These are phyloP conservation scores for Isaurus tuberculatus DNA, from an alignment of 92 coral and sea anemone species.

Conservation along the genomic window DNA sequence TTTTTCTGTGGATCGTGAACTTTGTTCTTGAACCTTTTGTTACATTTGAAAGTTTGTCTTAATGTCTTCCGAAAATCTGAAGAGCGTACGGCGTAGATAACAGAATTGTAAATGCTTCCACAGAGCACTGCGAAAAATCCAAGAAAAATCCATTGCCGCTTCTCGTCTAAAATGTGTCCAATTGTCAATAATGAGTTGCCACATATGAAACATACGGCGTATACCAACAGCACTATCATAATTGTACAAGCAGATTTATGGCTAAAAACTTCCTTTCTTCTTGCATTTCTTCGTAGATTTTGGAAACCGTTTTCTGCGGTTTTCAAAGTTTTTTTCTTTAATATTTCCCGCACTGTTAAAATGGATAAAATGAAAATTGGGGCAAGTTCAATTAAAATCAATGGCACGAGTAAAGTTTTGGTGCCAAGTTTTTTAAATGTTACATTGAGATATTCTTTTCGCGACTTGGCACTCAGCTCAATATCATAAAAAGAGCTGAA, in stretches of 20 bases:
- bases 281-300: not conserved
- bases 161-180: not conserved
- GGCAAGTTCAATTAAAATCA: not conserved
- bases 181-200: not conserved
- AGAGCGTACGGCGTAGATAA: not conserved
- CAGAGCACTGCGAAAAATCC: not conserved
- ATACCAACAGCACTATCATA: not conserved
- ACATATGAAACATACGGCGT: not conserved
- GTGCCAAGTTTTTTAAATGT: too few relatives aligned
- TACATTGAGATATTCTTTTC: not conserved
- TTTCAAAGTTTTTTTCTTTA: not conserved
- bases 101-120: not conserved
- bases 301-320: not conserved
- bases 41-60: not conserved
- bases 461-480: not conserved
- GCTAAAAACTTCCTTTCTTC: not conserved
- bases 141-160: not conserved
- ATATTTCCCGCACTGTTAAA: not conserved
- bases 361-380: constrained; percentile 2
- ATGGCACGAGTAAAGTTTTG: not conserved
- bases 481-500: not conserved
- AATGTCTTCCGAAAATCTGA: not conserved
- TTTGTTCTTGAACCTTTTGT: not conserved
- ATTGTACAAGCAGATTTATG: not conserved
- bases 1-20: not conserved